Evolutionary conservation across 2,113 vertebrate species (phyloP).

Genomic region (Chaetops frenatus): DNA sequence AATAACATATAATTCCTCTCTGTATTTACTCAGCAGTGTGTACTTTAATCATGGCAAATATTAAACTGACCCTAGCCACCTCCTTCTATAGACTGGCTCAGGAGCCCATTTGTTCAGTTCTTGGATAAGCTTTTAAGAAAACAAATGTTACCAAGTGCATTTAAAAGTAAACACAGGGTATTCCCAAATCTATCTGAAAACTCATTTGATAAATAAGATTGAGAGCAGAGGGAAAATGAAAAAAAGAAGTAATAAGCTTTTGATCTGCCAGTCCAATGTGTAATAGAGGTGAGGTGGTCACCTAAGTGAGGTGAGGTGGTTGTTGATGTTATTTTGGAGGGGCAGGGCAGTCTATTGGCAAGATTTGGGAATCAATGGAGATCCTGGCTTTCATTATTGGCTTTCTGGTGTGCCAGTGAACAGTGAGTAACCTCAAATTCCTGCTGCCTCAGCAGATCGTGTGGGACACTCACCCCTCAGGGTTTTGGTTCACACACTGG

Average conservation of each 20-base stretch:
- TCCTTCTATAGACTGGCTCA: not conserved
- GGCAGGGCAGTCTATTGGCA: not conserved
- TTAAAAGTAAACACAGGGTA: not conserved
- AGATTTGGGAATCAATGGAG: not conserved
- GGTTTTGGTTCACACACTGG: not conserved
- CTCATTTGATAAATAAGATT: not conserved
- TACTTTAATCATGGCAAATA: conserved; percentile 46
- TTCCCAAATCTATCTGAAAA: not conserved
- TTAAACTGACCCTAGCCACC: conserved; percentile 9
- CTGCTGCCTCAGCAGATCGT: not conserved
- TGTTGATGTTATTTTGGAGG: not conserved
- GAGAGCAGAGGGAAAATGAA: not conserved
- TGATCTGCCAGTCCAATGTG: not conserved
- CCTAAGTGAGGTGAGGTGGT: not conserved
- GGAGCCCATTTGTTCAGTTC: conserved; percentile 21
- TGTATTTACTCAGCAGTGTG: conserved; percentile 15
- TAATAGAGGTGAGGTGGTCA: not conserved
- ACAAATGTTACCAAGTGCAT: not conserved
- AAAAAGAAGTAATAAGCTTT: not conserved
- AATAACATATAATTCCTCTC: conserved; percentile 12
- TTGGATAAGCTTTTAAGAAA: conserved; percentile 30
- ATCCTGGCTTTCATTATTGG: not conserved
- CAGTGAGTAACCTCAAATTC: not conserved
- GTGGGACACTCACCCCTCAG: fast-evolving
- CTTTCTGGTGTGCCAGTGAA: not conserved